Base-by-base conservation (phyloP, 2,888 invertebrate genomes). In the Lissocephala sabroskyi region DNA sequence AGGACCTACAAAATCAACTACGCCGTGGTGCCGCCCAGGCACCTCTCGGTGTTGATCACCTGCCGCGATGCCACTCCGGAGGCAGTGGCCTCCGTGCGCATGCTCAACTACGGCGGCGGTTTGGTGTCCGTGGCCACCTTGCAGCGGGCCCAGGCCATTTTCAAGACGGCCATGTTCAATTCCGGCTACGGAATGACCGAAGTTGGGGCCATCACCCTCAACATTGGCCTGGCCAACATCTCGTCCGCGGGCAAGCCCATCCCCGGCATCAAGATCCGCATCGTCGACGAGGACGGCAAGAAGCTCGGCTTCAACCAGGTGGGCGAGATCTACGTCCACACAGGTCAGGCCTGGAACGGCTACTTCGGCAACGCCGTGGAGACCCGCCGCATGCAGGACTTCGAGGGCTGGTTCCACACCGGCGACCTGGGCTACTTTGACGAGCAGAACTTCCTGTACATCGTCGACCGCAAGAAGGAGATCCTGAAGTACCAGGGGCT, bases 341-440 rank as follows among this genome's bases (percentile, higher is more conserved):
- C 55, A 0, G 56, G 48, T 0, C 54, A 56, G 36, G 54, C 54
- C 1, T 82, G 82, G 79, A 52, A 61, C 29, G 84, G 84, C 0
- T 84, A 84, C 30, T 79, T 75, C 26, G 59, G 60, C 2, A 79
- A 82, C 56, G 61, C 65, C 0, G 61, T 58, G 11, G 80, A 71
- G 13, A 80, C 82, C 0, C 51, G 49, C 2, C 55, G 56, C 2
- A 68, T 66, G 40, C 64, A 76, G 18, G 80, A 80, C 46, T 48
- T 48, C 1, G 70, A 83, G 26, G 75, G 73, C 16, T 84, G 79
- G 81, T 63, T 82, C 28, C 77, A 77, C 7, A 79, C 81, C 0
- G 84, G 84, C 2, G 84, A 84, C 45, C 17, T 84, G 39, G 84
- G 84, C 1, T 74, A 79, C 45, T 79, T 84, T 39, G 81, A 84